Conservation (phyloP, 2,888 invertebrate genomes). For the Tenthredo livida region DNA sequence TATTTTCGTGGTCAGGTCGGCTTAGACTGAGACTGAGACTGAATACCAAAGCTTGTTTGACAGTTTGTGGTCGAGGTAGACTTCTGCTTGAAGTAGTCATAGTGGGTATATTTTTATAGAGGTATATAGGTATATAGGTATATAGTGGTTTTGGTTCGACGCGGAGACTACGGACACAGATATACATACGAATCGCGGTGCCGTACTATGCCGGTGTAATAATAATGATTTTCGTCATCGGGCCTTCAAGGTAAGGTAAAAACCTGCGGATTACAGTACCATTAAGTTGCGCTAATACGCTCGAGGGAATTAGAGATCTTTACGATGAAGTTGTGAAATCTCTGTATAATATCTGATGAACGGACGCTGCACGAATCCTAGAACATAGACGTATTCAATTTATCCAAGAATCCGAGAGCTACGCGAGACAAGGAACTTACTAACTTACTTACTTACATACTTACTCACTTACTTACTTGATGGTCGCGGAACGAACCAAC, state of each 20-base stretch:
- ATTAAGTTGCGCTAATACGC: neutral
- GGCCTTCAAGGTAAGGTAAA: slow-evolving; percentile 24
- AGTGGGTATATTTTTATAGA: no score
- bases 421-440: neutral
- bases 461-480: neutral
- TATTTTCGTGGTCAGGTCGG: slow-evolving; percentile 24
- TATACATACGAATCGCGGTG: neutral
- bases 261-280: neutral
- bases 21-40: neutral
- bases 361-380: neutral
- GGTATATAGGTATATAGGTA: neutral
- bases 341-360: neutral
- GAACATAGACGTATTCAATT: neutral
- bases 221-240: slow-evolving; percentile 4
- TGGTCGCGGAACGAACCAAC: neutral
- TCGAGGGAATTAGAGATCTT: slow-evolving; percentile 30
- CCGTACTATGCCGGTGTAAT: neutral
- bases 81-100: neutral
- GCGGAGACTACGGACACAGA: neutral
- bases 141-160: neutral
- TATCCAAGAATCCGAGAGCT: neutral
- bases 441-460: neutral
- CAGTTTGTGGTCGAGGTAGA: neutral
- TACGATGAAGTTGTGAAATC: slow-evolving; percentile 11
- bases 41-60: neutral